Evolutionary conservation across 2,888 invertebrate genomes (phyloP).

Genomic region (Caradrina kadenii): DNA sequence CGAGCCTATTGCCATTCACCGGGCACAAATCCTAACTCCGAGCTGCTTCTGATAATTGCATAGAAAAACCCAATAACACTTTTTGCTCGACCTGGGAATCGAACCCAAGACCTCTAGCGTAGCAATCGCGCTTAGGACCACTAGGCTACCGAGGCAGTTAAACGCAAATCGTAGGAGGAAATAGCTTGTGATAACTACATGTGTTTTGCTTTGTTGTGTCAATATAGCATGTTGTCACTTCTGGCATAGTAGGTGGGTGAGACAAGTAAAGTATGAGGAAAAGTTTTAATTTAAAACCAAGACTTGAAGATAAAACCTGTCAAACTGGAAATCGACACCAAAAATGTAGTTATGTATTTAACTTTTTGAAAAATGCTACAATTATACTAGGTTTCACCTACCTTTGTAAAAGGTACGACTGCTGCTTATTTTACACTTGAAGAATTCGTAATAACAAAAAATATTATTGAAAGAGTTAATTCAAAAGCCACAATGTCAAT

Average conservation of each 20-base stretch:
- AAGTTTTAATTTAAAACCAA: background rate
- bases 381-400: background rate
- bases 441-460: background rate
- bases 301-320: slow-evolving; percentile 4
- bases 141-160: too few species aligned
- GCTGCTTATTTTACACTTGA: background rate
- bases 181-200: background rate
- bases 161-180: background rate
- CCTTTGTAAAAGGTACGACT: background rate
- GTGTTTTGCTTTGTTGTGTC: background rate
- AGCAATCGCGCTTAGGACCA: too few species aligned
- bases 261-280: background rate
- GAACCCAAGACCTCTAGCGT: too few species aligned
- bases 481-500: background rate
- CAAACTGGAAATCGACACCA: background rate
- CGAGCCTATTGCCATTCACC: too few species aligned
- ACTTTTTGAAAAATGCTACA: slow-evolving; percentile 1
- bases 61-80: too few species aligned
- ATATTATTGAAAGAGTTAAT: background rate
- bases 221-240: background rate
- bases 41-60: too few species aligned
- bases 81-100: too few species aligned
- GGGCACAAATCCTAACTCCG: too few species aligned
- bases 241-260: background rate
- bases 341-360: background rate